Evolutionary conservation across 2,113 vertebrate species (phyloP), one percentile per base, ranked within the genome.

Genomic region (Macquaria australasica): DNA sequence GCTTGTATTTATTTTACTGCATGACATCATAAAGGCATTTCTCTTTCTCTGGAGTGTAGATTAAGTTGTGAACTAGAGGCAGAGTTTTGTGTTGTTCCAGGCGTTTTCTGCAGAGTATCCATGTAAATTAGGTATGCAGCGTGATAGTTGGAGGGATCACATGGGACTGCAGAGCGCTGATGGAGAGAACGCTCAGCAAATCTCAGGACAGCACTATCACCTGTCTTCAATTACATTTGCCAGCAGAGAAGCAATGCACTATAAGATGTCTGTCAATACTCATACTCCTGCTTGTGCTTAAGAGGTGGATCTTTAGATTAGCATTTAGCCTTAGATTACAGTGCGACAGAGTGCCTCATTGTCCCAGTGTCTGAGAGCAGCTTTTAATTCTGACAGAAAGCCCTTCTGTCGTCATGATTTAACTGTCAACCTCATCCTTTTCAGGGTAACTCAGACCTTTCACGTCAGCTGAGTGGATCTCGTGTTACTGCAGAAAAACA

Each of bases 361-460:
- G 37, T 20, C 59, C 66, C 15, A 7, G 6, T 41, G 51, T 50
- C 81, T 51, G 48, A 55, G 37, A 75, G 53, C 45, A 39, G 53
- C 41, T 83, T 83, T 77, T 76, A 53, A 71, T 75, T 67, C 60
- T 77, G 81, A 45, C 51, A 76, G 69, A 55, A 6, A 79, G 77
- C 83, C 39, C 16, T 20, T 71, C 58, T 75, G 66, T 72, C 66
- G 71, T 72, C 43, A 55, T 59, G 43, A 74, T 60, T 74, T 64
- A 75, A 81, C 73, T 72, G 81, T 89, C 51, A 59, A 31, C 71
- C 69, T 84, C 69, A 75, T 87, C 73, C 56, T 51, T 89, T 87
- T 81, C 77, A 74, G 39, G 34, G 81, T 70, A 89, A 84, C 64
- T 53, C 5, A 66, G 78, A 43, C 50, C 73, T 21, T 45, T 58